Base-by-base conservation (phyloP, 2,113 vertebrate genomes). In the Cisticola juncidis region DNA sequence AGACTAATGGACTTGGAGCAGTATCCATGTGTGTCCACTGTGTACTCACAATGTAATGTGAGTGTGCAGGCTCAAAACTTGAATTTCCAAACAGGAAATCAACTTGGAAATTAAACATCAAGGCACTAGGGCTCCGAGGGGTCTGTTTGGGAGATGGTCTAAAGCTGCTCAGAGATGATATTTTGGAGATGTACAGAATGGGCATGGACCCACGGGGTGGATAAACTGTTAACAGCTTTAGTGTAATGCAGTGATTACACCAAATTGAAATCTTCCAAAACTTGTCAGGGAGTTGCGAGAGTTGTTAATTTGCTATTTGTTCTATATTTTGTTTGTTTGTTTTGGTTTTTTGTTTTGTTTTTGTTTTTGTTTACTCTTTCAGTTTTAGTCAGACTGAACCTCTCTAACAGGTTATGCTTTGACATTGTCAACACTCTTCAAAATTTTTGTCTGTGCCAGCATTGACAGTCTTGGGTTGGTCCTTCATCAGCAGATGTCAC, bases 21-120 rank as follows among this genome's bases (percentile, higher is more conserved):
- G 3, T 6, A 5, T 10, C 14, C 9, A 0, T 3, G 4, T 1
- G 19, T 1, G 1, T 14, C 31, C 42, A 2, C 20, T 19, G 38
- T 0, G 0, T 25, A 2, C 62, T n/a, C 44, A 8, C 53, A 31
- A 28, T n/a, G n/a, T n/a, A n/a, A n/a, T 45, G 11, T 4, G 45
- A 40, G 33, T 14, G 48, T 33, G n/a, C 36, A 35, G 19, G 23
- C 20, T 24, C 1, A 1, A 31, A 44, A 12, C 35, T n/a, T 20
- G 14, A 48, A 31, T 50, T 86, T 72, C 24, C 26, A 0, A 48
- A 10, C 24, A 17, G 36, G 36, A 76, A 57, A 40, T 72, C 24
- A 38, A 1, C 38, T 51, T 22, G 3, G 61, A 79, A 57, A 16
- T 58, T 5, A 5, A 47, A 28, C 44, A 64, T 5, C 19, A 14